Percentiles rank a stretch among this genome's conserved stretches.
Conservation (phyloP, 2,888 invertebrate species). For the Oligia latruncula region DNA sequence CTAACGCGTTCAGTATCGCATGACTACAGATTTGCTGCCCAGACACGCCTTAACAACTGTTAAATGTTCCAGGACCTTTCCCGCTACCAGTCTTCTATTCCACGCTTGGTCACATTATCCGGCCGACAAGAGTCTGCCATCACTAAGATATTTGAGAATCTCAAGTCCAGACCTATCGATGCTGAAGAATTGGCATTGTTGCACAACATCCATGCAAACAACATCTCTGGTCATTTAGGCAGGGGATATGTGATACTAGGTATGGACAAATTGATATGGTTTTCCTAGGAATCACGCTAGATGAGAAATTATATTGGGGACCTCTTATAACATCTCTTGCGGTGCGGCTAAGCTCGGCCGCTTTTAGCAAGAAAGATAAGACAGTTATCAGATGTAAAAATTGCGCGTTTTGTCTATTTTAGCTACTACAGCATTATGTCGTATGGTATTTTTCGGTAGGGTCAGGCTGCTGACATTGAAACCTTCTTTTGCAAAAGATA, state of each 20-base stretch:
- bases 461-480: no score
- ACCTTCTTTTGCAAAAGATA: no score
- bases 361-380: no score
- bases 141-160: conserved; percentile 71
- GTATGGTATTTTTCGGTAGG: no score
- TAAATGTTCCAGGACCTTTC: conserved; percentile 63
- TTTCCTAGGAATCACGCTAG: no score
- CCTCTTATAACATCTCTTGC: no score
- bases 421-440: no score
- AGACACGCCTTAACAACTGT: not conserved
- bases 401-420: no score
- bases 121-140: conserved; percentile 76
- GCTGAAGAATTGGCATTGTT: conserved; percentile 81
- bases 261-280: conserved; percentile 48
- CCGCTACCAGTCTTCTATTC: conserved; percentile 76
- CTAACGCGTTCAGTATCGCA: not conserved
- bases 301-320: no score
- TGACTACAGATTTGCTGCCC: not conserved
- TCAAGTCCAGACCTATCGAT: conserved; percentile 78
- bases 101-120: conserved; percentile 76
- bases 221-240: conserved; percentile 79
- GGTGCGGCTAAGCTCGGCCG: no score
- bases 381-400: no score
- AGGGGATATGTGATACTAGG: conserved; percentile 79
- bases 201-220: conserved; percentile 77